A percentile compares a stretch with the other conserved stretches of the same genome.
Conservation (phyloP, 2,113 vertebrate genomes). For the Lasiurus cinereus region DNA sequence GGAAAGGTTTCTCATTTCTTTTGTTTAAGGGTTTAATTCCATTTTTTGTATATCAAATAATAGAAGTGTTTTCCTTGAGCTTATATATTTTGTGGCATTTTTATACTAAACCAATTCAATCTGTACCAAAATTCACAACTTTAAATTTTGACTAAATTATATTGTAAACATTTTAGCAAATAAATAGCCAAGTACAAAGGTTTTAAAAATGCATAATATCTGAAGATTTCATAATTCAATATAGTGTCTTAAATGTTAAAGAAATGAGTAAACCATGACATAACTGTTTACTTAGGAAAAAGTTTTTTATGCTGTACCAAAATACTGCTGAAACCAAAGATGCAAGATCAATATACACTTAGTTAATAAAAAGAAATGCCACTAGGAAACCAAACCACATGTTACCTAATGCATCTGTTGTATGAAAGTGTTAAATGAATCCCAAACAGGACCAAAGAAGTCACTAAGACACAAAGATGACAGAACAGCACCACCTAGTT, state of each 20-base stretch:
- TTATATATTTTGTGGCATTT: not conserved
- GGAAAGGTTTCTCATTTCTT: not conserved
- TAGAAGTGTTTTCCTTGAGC: not conserved
- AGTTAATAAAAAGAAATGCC: not conserved
- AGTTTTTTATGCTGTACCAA: not conserved
- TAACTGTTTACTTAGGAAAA: not conserved
- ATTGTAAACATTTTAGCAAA: not conserved
- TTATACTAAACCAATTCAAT: conserved; percentile 8
- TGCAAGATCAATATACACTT: not conserved
- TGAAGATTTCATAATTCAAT: not conserved
- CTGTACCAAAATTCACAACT: not conserved
- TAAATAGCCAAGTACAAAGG: not conserved
- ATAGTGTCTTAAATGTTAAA: conserved; percentile 1
- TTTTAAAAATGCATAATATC: conserved; percentile 7
- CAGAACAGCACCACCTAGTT: conserved; percentile 91
- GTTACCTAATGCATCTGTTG: not conserved
- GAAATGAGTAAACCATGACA: not conserved
- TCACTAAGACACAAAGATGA: conserved; percentile 86
- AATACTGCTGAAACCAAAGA: conserved; percentile 35
- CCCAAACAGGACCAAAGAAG: conserved; percentile 76
- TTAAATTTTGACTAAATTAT: conserved; percentile 46
- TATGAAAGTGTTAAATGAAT: conserved; percentile 60
- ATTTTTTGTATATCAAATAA: conserved; percentile 33
- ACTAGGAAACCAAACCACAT: not conserved
- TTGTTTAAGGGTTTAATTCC: conserved; percentile 26